These are phyloP conservation scores for Acanthopleura granulata DNA, from an alignment of 2,888 invertebrate genomes.

Conservation along the genomic window DNA sequence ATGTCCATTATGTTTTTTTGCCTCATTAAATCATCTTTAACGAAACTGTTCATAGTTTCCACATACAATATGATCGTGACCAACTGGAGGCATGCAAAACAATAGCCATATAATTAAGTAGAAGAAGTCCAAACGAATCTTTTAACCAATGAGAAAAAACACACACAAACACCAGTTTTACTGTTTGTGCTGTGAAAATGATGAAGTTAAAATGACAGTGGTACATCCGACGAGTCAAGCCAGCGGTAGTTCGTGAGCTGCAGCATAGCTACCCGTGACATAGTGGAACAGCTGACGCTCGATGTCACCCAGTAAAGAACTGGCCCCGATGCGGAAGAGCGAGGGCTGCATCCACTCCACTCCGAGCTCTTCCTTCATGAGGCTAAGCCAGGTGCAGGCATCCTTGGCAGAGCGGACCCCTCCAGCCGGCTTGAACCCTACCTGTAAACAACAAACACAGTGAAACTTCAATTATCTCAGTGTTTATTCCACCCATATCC, in stretches of 20 bases:
- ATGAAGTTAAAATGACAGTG: background rate
- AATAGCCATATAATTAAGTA: too few relatives aligned
- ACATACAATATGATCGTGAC: too few relatives aligned
- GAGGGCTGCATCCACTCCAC: constrained; percentile 84
- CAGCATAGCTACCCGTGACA: constrained; percentile 67
- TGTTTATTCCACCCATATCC: too few relatives aligned
- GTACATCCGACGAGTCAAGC: constrained; percentile 42
- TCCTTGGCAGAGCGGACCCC: constrained; percentile 90
- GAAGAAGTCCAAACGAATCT: too few relatives aligned
- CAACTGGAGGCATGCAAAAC: too few relatives aligned
- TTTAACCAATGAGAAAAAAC: too few relatives aligned
- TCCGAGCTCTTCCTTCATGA: constrained; percentile 88
- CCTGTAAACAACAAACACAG: constrained; percentile 74
- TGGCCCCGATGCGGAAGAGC: constrained; percentile 95
- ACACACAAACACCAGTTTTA: too few relatives aligned
- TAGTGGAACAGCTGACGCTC: constrained; percentile 70
- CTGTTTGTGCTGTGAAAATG: too few relatives aligned
- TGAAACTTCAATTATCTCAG: too few relatives aligned
- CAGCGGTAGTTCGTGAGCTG: constrained; percentile 65
- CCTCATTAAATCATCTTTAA: too few relatives aligned
- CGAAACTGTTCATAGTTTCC: too few relatives aligned
- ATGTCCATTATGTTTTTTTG: too few relatives aligned
- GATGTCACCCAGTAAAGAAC: constrained; percentile 87
- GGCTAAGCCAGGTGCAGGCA: constrained; percentile 86
- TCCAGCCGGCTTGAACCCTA: constrained; percentile 98